Conservation (phyloP, 1,140 invertebrate species). For the Saxidomus purpurata region DNA sequence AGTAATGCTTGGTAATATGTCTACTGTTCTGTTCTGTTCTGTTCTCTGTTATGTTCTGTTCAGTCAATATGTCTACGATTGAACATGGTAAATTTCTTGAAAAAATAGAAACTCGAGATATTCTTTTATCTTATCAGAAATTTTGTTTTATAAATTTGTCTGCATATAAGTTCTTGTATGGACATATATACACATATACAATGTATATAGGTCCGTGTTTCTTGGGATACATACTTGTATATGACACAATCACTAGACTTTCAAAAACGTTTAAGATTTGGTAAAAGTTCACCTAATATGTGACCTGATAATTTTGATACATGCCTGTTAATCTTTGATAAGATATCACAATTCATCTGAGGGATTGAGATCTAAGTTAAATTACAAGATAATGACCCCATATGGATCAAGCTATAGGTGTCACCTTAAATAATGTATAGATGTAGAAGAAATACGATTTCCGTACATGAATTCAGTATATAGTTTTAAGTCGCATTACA, state of each 20-base stretch:
- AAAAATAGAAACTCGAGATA: no score
- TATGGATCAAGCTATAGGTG: not conserved
- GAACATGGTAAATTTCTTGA: not conserved
- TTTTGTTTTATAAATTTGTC: not conserved
- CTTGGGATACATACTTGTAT: not conserved
- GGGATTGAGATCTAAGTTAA: not conserved
- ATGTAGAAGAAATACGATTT: not conserved
- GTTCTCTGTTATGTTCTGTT: not conserved
- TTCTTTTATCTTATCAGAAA: not conserved
- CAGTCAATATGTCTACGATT: not conserved
- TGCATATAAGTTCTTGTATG: not conserved
- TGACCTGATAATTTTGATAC: not conserved
- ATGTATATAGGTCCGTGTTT: not conserved
- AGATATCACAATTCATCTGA: not conserved
- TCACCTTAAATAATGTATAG: not conserved
- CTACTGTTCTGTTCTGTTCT: no score
- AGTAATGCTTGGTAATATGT: not conserved
- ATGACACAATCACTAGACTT: not conserved
- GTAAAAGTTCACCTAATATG: not conserved
- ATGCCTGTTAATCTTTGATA: not conserved
- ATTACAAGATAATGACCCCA: conserved; percentile 2
- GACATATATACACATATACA: no score
- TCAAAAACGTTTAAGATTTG: not conserved
- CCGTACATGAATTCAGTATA: not conserved
- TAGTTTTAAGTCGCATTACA: not conserved